Base-by-base conservation (phyloP, 1,140 invertebrate species). In the Zeugodacus cucurbitae region DNA sequence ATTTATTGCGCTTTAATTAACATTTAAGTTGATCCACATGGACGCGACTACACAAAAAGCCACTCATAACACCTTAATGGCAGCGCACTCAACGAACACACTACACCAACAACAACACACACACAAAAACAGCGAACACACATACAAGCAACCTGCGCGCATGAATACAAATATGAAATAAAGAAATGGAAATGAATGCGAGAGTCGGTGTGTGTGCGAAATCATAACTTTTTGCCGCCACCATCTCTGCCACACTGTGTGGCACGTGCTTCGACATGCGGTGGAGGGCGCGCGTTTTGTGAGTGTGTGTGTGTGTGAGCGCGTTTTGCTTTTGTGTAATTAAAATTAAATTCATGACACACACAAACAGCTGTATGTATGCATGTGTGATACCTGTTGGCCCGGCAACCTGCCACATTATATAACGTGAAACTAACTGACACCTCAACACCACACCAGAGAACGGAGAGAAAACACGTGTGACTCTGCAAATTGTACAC, bases 1-100 rank as follows among this genome's bases (percentile, higher is more conserved):
- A 82, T 82, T 82, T 82, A 82, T 82, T 82, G n/a, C 41, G 41
- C n/a, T 82, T 82, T 82, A 82, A 82, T 82, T 82, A 82, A 82
- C 74, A 82, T 82, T 82, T 82, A 44, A 48, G 37, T 78, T 78
- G 70, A 78, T 37, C 37, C 70, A 41, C 32, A 78, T 78, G 70
- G n/a, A 78, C 70, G 70, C 70, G 6, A 26, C 41, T 11, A 82
- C 11, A 82, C n/a, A 48, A 82, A 74, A 82, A 48, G 41, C 74
- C n/a, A 82, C 74, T 82, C 41, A 74, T 82, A 82, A 48, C 74
- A 44, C 74, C n/a, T 82, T 48, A 82, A 82, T 48, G 41, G 41
- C 3, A 32, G 14, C 29, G 26, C 64, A 37, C 59, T 64, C 59
- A 64, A 64, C 26, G 48, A 54, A 17, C 14, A 17, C 3, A 54